These are phyloP conservation scores for Alloplasta piceator DNA, from an alignment of 2,888 invertebrate species.

Conservation along the genomic window DNA sequence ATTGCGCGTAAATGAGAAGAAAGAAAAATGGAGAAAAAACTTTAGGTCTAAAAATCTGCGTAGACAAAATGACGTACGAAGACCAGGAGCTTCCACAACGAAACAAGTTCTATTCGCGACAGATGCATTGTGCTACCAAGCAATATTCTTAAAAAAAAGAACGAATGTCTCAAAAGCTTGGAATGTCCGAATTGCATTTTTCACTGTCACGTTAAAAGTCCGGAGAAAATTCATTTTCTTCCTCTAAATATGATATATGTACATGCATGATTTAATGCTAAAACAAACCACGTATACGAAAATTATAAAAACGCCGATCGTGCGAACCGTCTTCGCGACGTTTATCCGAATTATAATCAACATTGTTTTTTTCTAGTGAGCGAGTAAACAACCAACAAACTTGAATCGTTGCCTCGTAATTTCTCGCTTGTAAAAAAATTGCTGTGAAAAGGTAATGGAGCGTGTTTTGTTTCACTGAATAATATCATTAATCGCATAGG, in stretches of 20 bases:
- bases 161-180: conserved; percentile 33
- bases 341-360: conserved; percentile 53
- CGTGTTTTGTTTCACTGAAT: conserved; percentile 26
- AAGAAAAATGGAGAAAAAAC: conserved; percentile 11
- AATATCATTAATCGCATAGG: no score
- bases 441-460: conserved; percentile 15
- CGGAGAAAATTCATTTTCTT: conserved; percentile 38
- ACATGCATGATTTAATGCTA: conserved; percentile 49
- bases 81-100: conserved; percentile 62
- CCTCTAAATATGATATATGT: conserved; percentile 1
- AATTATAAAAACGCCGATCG: conserved; percentile 44
- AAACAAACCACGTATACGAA: conserved; percentile 61
- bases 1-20: conserved; percentile 32
- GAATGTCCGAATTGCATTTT: conserved; percentile 50
- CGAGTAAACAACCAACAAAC: conserved; percentile 33
- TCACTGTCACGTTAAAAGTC: conserved; percentile 43
- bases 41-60: conserved; percentile 17
- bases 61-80: conserved; percentile 50
- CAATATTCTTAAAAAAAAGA: conserved; percentile 61
- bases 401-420: conserved; percentile 26
- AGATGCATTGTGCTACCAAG: conserved; percentile 65
- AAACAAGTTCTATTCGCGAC: conserved; percentile 52
- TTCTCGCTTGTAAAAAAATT: conserved; percentile 43
- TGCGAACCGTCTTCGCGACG: conserved; percentile 12
- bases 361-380: conserved; percentile 20